These are phyloP conservation scores for Bubo scandiacus DNA, from an alignment of 2,113 vertebrate species.

Conservation along the genomic window DNA sequence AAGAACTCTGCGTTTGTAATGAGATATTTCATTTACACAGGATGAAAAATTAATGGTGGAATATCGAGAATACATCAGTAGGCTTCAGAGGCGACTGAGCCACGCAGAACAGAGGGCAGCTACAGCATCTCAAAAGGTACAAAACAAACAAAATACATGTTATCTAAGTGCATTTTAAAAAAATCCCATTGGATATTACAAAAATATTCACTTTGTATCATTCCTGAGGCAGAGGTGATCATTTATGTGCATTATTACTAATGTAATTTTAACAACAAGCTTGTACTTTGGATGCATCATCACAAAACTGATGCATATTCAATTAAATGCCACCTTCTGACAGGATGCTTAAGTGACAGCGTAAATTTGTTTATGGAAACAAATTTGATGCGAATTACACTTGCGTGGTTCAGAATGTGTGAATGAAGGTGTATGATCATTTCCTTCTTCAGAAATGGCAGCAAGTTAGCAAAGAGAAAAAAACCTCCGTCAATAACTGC, in stretches of 20 bases:
- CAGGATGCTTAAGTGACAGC: not conserved
- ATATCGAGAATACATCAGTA: constrained; percentile 81
- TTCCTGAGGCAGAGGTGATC: not conserved
- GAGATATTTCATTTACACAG: constrained; percentile 66
- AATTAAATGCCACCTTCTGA: not conserved
- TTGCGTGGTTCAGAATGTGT: not conserved
- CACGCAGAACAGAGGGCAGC: constrained; percentile 86
- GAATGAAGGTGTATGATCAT: not conserved
- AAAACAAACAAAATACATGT: not conserved
- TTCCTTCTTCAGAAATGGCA: not conserved
- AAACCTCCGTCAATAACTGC: not conserved
- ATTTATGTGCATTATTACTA: not conserved
- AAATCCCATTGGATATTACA: not conserved
- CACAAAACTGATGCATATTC: not conserved
- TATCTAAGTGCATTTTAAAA: not conserved
- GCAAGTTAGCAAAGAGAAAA: not conserved
- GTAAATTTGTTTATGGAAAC: not conserved
- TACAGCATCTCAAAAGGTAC: constrained; percentile 86
- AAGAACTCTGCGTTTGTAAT: constrained; percentile 25
- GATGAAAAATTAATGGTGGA: constrained; percentile 83
- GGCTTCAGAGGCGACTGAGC: constrained; percentile 85
- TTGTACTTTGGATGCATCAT: not conserved
- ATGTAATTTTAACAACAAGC: not conserved
- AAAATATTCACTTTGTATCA: not conserved
- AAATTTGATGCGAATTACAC: not conserved